Percentiles rank a stretch among this genome's conserved stretches.
Conservation (phyloP, 1,140 invertebrate species). For the Drosophila seguyi region DNA sequence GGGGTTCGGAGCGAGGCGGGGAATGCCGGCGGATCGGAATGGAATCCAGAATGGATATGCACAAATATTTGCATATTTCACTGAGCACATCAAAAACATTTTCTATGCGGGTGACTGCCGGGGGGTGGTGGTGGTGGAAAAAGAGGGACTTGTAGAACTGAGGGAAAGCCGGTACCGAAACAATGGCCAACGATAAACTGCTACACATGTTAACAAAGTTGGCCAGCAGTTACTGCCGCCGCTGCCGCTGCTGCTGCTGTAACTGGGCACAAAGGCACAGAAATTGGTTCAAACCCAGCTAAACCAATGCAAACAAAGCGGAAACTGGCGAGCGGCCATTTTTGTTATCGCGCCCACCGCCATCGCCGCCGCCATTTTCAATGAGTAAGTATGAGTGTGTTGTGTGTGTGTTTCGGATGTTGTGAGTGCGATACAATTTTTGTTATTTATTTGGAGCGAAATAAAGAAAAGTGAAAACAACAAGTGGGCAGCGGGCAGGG, state of each 20-base stretch:
- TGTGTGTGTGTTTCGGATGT: conserved; percentile 18
- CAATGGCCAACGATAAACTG: conserved; percentile 72
- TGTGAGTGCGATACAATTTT: conserved; percentile 60
- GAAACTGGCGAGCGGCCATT: conserved; percentile 72
- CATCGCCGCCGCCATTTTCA: conserved; percentile 69
- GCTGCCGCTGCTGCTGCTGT: conserved; percentile 7
- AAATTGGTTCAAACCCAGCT: conserved; percentile 72
- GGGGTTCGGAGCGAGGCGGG: not conserved
- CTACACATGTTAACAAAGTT: conserved; percentile 82
- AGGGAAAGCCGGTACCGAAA: conserved; percentile 13
- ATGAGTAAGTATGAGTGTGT: conserved; percentile 43
- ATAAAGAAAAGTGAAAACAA: conserved; percentile 36
- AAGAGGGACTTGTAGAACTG: not conserved
- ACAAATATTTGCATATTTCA: conserved; percentile 81
- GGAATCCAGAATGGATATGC: conserved; percentile 59
- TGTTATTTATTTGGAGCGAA: conserved; percentile 45
- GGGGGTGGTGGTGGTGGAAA: not conserved
- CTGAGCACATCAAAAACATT: conserved; percentile 74
- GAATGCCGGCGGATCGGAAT: conserved; percentile 28
- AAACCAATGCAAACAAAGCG: conserved; percentile 77
- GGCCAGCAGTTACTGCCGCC: conserved; percentile 45
- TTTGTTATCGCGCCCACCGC: conserved; percentile 70
- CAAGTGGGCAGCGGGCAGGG: conserved; percentile 13
- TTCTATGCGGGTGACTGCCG: conserved; percentile 42
- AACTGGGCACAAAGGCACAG: conserved; percentile 18